A percentile compares a stretch with the other conserved stretches of the same genome.
phyloP scores from a whole-genome alignment of 1,140 invertebrate genomes.

The Meloidogyne exigua region DNA sequence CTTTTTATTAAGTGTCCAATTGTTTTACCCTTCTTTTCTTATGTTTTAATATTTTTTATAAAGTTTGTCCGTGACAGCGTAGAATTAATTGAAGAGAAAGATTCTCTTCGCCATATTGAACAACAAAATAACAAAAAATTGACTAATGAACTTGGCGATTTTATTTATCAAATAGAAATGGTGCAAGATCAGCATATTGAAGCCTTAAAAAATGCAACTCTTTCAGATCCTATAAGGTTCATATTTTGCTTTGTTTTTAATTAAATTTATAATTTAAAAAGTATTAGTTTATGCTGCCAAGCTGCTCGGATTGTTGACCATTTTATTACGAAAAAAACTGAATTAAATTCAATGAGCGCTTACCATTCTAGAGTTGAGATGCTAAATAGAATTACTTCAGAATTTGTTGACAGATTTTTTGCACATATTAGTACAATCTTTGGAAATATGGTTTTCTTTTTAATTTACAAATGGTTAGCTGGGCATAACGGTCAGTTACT shows the following conservation, averaged over 20 bases:
- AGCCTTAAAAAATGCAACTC: slow-evolving; percentile 75
- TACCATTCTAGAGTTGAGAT: slow-evolving; percentile 43
- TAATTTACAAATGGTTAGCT: too few species aligned
- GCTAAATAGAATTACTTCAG: slow-evolving; percentile 28
- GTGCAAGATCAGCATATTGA: slow-evolving; percentile 65
- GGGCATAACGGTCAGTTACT: too few species aligned
- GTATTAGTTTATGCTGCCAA: slow-evolving; percentile 75
- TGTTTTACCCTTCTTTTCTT: too few species aligned
- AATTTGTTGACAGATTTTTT: slow-evolving; percentile 50
- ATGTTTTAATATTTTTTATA: not conserved
- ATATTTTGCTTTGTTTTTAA: not conserved
- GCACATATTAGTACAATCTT: slow-evolving; percentile 46
- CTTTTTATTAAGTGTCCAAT: too few species aligned
- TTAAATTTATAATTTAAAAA: slow-evolving; percentile 61
- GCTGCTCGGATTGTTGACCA: slow-evolving; percentile 78
- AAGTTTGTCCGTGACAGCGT: slow-evolving; percentile 67
- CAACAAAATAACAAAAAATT: slow-evolving; percentile 80
- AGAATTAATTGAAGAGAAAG: slow-evolving; percentile 84
- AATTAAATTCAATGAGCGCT: slow-evolving; percentile 48
- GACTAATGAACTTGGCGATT: slow-evolving; percentile 75
- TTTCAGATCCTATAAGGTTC: slow-evolving; percentile 70
- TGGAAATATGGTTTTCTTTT: slow-evolving; percentile 44
- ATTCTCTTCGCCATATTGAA: slow-evolving; percentile 79
- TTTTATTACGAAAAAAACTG: slow-evolving; percentile 74
- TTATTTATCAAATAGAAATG: slow-evolving; percentile 63